phyloP scores from a whole-genome alignment of 2,888 invertebrate genomes.

The Linyphia triangularis region DNA sequence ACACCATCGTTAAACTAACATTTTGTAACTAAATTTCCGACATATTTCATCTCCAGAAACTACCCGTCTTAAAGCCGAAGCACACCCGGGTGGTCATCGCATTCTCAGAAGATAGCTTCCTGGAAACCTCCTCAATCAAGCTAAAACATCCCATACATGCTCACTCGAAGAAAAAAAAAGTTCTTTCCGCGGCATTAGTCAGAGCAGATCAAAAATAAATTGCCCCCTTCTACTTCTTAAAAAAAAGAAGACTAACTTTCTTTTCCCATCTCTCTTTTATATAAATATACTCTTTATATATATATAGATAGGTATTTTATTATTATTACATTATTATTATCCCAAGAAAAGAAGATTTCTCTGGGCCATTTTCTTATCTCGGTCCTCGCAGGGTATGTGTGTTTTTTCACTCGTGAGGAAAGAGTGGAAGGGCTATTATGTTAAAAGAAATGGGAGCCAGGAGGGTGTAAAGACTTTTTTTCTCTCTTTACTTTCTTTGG shows the following conservation, averaged over 20 bases:
- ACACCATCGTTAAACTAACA: too few relatives aligned
- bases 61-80: not conserved
- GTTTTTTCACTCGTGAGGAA: conserved; percentile 43
- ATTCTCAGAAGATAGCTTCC: conserved; percentile 4
- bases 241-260: not conserved
- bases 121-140: conserved; percentile 48
- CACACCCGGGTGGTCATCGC: too few relatives aligned
- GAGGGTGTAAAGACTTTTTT: conserved; percentile 52
- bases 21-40: too few relatives aligned
- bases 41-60: not conserved
- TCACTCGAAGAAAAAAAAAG: conserved; percentile 1
- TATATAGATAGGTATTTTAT: conserved; percentile 8
- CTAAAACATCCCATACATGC: conserved; percentile 46
- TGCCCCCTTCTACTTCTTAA: conserved; percentile 21
- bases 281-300: too few relatives aligned
- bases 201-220: conserved; percentile 65
- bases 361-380: conserved; percentile 55
- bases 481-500: not conserved
- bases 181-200: conserved; percentile 65
- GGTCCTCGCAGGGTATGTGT: conserved; percentile 36
- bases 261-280: not conserved
- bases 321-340: conserved; percentile 40
- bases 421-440: conserved; percentile 50
- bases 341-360: conserved; percentile 47
- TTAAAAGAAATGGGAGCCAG: conserved; percentile 50